Evolutionary conservation across 2,888 invertebrate species (phyloP), one percentile per base, ranked within the genome.

Genomic region (Yponomeuta sedellus): DNA sequence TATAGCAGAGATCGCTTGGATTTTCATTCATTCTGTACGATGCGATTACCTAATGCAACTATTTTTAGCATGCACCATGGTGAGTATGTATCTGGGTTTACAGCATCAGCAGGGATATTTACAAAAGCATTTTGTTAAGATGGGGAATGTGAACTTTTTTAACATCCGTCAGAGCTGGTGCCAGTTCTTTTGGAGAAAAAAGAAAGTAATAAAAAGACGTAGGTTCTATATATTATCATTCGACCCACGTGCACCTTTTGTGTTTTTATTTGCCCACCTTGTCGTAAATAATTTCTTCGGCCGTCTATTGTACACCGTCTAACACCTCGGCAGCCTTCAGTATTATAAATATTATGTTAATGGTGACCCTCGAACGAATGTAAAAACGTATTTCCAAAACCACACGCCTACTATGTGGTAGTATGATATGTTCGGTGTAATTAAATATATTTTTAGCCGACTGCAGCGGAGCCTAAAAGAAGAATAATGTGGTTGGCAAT

Each of bases 21-120:
- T 75, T 79, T 74, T 76, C 74, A 72, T 73, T 71, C 70, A 76
- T 75, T 72, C 75, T 52, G 16, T 52, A 34, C 34, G 44, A 12
- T 52, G 5, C 44, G 16, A 52, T 52, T 52, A 52, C 44, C 74
- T 73, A 76, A 76, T 77, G 73, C 69, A 70, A 75, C 40, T 86
- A 86, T 85, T 82, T 82, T 79, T 85, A 86, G 81, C 62, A 74
- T 70, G 81, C 80, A 73, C 72, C 75, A 75, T 73, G 75, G 73
- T 73, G 72, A 75, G 77, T 73, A 75, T 75, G 77, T 78, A 85
- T 82, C 76, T 84, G 79, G 85, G 86, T 87, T 88, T 86, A 86
- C 79, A 75, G 76, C 74, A 68, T 86, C 79, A 75, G 76, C 74
- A 68, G 70, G 70, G 72, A 68, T 81, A 78, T 85, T 83, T 81